These are phyloP conservation scores for Zoroaster sp. DNA, from an alignment of 53 echinoderm and acorn worm species.

Conservation along the genomic window DNA sequence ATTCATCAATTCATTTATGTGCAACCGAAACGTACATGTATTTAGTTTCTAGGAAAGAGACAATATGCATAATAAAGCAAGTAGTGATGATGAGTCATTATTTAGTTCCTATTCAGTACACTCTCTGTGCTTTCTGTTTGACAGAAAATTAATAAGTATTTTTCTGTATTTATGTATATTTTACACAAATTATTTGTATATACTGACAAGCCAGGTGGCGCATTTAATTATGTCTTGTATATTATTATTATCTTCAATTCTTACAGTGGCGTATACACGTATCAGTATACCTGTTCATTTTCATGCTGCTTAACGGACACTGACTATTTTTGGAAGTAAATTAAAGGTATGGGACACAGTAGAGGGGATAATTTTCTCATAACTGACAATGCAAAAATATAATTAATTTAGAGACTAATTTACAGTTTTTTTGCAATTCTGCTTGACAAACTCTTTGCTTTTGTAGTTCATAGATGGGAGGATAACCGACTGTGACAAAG, in stretches of 20 bases:
- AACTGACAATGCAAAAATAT: conserved; percentile 30
- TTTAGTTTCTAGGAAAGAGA: background rate
- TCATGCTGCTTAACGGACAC: background rate
- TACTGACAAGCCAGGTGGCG: conserved; percentile 50
- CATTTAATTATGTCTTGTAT: conserved; percentile 31
- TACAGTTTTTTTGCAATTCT: background rate
- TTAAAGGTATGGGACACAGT: background rate
- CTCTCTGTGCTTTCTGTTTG: conserved; percentile 55
- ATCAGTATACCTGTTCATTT: background rate
- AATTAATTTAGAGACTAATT: background rate
- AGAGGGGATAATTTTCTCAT: background rate
- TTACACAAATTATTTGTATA: conserved; percentile 61
- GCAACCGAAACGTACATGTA: conserved; percentile 21
- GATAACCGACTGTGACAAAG: conserved; percentile 18
- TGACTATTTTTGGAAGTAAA: background rate
- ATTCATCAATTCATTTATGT: conserved; percentile 48
- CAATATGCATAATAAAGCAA: background rate
- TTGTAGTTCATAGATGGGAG: conserved; percentile 9
- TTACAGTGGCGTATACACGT: background rate
- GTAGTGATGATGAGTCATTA: background rate
- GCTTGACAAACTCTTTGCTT: background rate
- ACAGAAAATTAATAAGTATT: conserved; percentile 55
- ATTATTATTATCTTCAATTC: conserved; percentile 20
- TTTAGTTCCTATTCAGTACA: conserved; percentile 53
- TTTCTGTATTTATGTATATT: conserved; percentile 55